A percentile compares a stretch with the other conserved stretches of the same genome.
These are phyloP conservation scores for Eptatretus burgeri DNA, from an alignment of 2,113 vertebrate species.

Conservation along the genomic window DNA sequence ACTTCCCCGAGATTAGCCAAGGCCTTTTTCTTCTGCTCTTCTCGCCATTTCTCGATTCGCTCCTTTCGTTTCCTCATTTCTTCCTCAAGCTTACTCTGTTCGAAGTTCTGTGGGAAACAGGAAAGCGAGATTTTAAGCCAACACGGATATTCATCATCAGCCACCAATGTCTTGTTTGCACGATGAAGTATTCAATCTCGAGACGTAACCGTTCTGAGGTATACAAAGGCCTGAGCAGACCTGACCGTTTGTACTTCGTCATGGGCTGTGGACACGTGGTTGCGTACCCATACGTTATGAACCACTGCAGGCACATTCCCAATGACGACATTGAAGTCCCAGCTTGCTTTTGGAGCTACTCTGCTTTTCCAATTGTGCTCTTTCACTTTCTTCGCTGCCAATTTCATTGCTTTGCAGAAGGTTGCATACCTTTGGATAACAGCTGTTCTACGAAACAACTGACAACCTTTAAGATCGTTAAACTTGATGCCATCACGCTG, in stretches of 20 bases:
- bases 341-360: no score
- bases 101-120: conserved; percentile 40
- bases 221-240: conserved; percentile 3
- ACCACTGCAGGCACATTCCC: no score
- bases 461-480: no score
- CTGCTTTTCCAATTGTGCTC: no score
- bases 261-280: background rate
- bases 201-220: background rate
- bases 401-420: no score
- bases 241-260: background rate
- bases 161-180: no score
- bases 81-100: conserved; percentile 90
- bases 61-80: conserved; percentile 99
- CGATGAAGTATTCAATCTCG: background rate
- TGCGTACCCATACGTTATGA: background rate
- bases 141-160: background rate
- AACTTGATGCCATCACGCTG: no score
- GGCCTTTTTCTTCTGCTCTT: conserved; percentile 84
- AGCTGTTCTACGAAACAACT: no score
- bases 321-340: no score
- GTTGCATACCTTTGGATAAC: no score
- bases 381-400: no score
- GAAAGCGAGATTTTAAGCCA: background rate
- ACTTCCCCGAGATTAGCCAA: conserved; percentile 88
- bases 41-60: conserved; percentile 85